These are phyloP conservation scores for Narcine bancroftii DNA, from an alignment of 2,113 vertebrate species.

Conservation along the genomic window DNA sequence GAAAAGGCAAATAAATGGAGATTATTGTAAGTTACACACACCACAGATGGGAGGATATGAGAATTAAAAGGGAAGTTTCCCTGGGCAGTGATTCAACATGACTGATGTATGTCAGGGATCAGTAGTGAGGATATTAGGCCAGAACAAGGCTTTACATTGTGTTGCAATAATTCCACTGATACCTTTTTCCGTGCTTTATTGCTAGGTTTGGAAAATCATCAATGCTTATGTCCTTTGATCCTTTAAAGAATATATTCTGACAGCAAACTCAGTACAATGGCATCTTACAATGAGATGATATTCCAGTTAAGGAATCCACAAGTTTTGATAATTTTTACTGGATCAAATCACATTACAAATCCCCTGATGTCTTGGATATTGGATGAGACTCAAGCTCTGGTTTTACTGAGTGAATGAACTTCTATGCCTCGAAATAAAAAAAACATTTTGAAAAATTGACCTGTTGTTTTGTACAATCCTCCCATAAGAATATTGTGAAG, in stretches of 20 bases:
- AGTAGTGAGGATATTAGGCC: neutral
- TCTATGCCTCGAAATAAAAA: too few relatives aligned
- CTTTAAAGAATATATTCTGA: neutral
- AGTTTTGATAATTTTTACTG: too few relatives aligned
- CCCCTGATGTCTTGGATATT: too few relatives aligned
- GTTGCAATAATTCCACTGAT: neutral
- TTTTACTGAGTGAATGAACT: too few relatives aligned
- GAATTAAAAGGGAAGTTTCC: neutral
- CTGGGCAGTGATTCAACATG: neutral
- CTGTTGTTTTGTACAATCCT: too few relatives aligned
- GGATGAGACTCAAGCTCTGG: too few relatives aligned
- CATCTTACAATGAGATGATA: neutral
- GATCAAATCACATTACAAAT: too few relatives aligned
- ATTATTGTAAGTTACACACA: neutral
- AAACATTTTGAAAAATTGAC: too few relatives aligned
- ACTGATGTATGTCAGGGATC: neutral
- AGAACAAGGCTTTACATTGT: neutral
- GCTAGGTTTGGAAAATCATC: neutral
- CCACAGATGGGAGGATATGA: too few relatives aligned
- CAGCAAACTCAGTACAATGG: neutral
- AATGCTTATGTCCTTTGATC: neutral
- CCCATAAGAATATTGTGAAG: too few relatives aligned
- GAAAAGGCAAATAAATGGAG: neutral
- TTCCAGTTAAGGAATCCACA: too few relatives aligned
- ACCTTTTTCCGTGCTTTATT: neutral